Conservation (phyloP, 2,888 invertebrate species). For the Endotricha flammealis region DNA sequence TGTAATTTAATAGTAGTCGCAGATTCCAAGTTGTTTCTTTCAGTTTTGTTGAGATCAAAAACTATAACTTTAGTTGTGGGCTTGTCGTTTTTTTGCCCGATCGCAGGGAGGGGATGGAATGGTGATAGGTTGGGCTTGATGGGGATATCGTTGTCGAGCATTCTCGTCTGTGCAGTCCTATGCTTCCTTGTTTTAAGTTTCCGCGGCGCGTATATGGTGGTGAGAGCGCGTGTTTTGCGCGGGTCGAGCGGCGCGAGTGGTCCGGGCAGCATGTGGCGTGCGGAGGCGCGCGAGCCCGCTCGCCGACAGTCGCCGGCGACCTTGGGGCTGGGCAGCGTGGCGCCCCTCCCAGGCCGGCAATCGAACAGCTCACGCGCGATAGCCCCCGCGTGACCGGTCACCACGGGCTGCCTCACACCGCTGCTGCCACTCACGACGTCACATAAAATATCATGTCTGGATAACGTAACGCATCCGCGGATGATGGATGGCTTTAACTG, state of each 20-base stretch:
- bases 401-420: slow-evolving; percentile 17
- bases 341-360: slow-evolving; percentile 29
- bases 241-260: slow-evolving; percentile 63
- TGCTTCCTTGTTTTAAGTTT: slow-evolving; percentile 56
- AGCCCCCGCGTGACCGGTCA: slow-evolving; percentile 18
- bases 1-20: slow-evolving; percentile 42
- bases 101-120: slow-evolving; percentile 69
- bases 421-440: slow-evolving; percentile 17
- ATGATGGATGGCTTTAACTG: background rate
- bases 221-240: slow-evolving; percentile 62
- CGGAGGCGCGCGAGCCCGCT: slow-evolving; percentile 48
- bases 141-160: slow-evolving; percentile 60
- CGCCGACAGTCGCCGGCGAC: slow-evolving; percentile 52
- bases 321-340: slow-evolving; percentile 53
- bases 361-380: slow-evolving; percentile 33
- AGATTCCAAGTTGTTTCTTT: slow-evolving; percentile 27
- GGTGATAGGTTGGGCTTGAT: slow-evolving; percentile 59
- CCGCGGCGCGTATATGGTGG: slow-evolving; percentile 68
- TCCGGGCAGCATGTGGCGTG: slow-evolving; percentile 61
- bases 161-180: slow-evolving; percentile 60
- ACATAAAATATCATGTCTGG: background rate
- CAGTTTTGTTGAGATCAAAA: slow-evolving; percentile 52
- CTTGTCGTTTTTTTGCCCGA: slow-evolving; percentile 55
- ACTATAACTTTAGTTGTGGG: slow-evolving; percentile 61
- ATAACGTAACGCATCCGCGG: background rate